phyloP scores from a whole-genome alignment of 2,888 invertebrate genomes.

The Melangyna quadrimaculata region DNA sequence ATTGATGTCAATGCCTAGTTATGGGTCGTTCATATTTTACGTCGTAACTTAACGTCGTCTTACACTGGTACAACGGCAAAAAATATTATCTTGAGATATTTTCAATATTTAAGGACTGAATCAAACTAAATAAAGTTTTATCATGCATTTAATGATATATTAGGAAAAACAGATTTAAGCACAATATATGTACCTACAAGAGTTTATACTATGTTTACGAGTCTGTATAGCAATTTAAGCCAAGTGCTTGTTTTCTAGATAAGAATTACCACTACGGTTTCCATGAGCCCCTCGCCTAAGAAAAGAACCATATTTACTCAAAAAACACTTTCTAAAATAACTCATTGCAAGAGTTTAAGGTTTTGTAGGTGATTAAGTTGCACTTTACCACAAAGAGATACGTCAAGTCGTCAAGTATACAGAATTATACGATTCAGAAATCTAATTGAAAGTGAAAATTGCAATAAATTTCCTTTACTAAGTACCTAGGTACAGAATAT shows the following conservation, averaged over 20 bases:
- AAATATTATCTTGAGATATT: not conserved
- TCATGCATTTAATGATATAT: not conserved
- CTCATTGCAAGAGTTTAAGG: not conserved
- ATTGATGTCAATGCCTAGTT: too few species aligned
- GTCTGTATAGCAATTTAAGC: too few species aligned
- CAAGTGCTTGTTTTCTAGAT: not conserved
- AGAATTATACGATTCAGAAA: conserved; percentile 6
- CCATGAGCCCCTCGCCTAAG: not conserved
- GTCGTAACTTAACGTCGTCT: not conserved
- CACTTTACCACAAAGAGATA: not conserved
- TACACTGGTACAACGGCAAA: not conserved
- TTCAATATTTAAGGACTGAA: not conserved
- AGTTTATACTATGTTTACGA: too few species aligned
- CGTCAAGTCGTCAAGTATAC: not conserved
- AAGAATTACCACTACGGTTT: not conserved
- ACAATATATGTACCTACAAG: too few species aligned
- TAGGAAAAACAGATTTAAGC: too few species aligned
- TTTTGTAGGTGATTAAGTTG: not conserved
- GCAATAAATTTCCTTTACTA: conserved; percentile 41
- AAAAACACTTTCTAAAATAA: conserved; percentile 1
- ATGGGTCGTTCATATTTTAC: too few species aligned
- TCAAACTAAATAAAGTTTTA: not conserved
- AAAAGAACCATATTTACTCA: not conserved
- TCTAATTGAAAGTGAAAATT: conserved; percentile 59
- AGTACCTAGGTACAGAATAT: not conserved